Evolutionary conservation across 2,888 invertebrate genomes (phyloP), one percentile per base, ranked within the genome.

Genomic region (Eristalis intricaria): DNA sequence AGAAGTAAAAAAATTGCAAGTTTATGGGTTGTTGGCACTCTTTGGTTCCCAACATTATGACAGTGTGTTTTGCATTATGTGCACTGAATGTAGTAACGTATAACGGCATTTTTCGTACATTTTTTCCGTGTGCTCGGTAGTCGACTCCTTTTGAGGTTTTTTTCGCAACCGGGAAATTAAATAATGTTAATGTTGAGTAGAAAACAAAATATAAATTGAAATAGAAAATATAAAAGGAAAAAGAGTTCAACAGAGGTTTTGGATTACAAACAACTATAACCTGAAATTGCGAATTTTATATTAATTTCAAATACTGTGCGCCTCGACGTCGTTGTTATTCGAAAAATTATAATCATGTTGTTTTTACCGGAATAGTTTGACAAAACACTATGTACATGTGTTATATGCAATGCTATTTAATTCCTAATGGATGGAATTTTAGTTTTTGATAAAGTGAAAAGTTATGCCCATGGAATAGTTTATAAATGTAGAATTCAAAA

Each of bases 1-100:
- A 73, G 61, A 68, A 88, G 80, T 56, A 79, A 75, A 76, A 83
- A 84, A 79, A 74, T 73, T 84, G 84, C 88, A 88, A 88, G 84
- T 88, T 81, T 88, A 88, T 84, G 84, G 88, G 88, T 88, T 88
- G 84, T 88, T 88, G 81, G 88, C 80, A 88, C 81, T 84, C 84
- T 84, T 77, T 84, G 88, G 77, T 84, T 84, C 84, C 88, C 80
- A 84, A 88, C 84, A 87, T 80, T 84, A 81, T 84, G 84, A 80
- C 88, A 88, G 88, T 88, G 84, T 88, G 88, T 84, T 88, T 88
- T 77, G 84, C 84, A 81, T 88, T 80, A 88, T 88, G 84, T 88
- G 88, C 88, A 88, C 80, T 84, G 84, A 81, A 84, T 81, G 88
- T 81, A 84, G 76, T 81, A 84, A 88, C 84, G 79, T 73, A 80